Evolutionary conservation across 2,888 invertebrate species (phyloP).

Genomic region (Cheilosia pagana): DNA sequence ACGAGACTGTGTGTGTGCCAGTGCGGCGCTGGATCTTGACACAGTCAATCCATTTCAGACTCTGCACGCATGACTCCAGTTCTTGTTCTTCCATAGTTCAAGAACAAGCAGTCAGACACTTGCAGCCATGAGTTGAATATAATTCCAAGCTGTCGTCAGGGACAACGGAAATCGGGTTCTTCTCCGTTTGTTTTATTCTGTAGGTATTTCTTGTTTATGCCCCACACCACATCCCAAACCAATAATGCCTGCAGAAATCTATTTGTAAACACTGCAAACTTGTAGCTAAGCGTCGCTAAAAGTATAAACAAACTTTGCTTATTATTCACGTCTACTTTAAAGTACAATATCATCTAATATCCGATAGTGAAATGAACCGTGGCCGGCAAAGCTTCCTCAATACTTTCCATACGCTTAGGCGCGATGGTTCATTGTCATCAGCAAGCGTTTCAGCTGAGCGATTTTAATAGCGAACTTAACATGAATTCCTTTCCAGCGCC

Average conservation of each 20-base stretch:
- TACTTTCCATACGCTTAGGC: neutral
- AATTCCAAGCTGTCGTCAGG: conserved; percentile 66
- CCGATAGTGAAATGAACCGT: conserved; percentile 58
- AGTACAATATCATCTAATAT: conserved; percentile 18
- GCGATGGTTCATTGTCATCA: conserved; percentile 38
- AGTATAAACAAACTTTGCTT: conserved; percentile 11
- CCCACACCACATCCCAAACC: neutral
- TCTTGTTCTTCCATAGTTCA: conserved; percentile 36
- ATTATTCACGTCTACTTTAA: conserved; percentile 24
- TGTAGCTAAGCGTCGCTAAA: conserved; percentile 13
- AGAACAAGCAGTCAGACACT: conserved; percentile 60
- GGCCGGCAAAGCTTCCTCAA: conserved; percentile 45
- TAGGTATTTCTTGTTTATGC: conserved; percentile 14
- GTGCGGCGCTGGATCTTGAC: conserved; percentile 65
- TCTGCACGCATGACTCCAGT: conserved; percentile 55
- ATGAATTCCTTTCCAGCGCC: conserved; percentile 34
- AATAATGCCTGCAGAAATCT: conserved; percentile 21
- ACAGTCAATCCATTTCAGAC: conserved; percentile 70
- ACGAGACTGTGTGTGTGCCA: conserved; percentile 44
- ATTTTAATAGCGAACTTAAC: conserved; percentile 47
- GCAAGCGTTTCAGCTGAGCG: conserved; percentile 56
- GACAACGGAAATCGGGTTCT: conserved; percentile 69
- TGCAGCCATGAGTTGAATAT: conserved; percentile 66
- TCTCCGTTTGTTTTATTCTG: conserved; percentile 45
- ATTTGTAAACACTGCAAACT: conserved; percentile 55